Base-by-base conservation (phyloP, 2,797 vertebrate species). In the Syndactyla subalaris region DNA sequence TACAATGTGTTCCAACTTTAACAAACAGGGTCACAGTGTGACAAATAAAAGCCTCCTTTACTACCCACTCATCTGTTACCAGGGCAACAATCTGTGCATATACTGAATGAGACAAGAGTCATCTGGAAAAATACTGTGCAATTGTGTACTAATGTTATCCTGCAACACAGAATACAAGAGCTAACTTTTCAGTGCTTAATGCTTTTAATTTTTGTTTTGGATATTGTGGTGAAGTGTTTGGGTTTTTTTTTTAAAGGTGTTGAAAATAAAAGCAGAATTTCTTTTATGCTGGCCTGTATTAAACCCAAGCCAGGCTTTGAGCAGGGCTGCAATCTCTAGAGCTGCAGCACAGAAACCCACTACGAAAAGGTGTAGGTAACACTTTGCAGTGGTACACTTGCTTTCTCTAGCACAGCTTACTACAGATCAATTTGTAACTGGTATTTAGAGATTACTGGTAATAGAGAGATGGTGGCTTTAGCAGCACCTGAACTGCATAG, bases 1-100 rank as follows among this genome's bases (percentile, higher is more conserved):
- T 57, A 11, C 4, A 71, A 58, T 0, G 8, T 32, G 27, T 65
- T 88, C 66, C 55, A 57, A 68, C 27, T 81, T 86, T 9, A 92
- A 81, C 49, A 88, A 85, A 88, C 22, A 62, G 30, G 39, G 84
- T 59, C 72, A 84, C 24, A 58, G 32, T 21, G 39, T n/a, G 36
- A 87, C 89, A 95, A 92, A 84, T 75, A 71, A 84, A 89, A 89
- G 77, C 43, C 55, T 95, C 58, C 46, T 89, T 84, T 62, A 68
- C 71, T 76, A 86, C 36, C 46, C 32, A 17, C 55, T 82, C 51
- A 66, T 72, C 65, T 73, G 71, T 92, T 76, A 72, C 74, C 41
- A 78, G 41, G 85, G 54, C 76, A 94, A 90, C 80, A 80, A 93
- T 46, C 77, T 51, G 34, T 54, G 76, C 12, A 36, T 43, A 71